phyloP scores from a whole-genome alignment of 2,888 invertebrate species.

The Ecliptopera silaceata region DNA sequence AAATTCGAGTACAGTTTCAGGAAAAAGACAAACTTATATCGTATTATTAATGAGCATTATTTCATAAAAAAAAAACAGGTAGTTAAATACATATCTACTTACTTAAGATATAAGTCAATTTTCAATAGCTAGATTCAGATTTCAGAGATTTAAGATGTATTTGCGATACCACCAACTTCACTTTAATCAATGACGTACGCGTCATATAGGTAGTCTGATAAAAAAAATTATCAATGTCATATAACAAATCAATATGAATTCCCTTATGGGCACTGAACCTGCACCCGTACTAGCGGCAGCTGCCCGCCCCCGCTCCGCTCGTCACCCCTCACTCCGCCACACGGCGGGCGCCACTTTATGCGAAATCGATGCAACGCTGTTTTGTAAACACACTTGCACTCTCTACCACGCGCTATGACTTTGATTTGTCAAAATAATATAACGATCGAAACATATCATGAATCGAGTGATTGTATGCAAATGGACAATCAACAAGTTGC shows the following conservation, averaged over 20 bases:
- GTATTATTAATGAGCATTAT: too few species aligned
- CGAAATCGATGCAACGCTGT: conserved; percentile 81
- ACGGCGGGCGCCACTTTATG: conserved; percentile 63
- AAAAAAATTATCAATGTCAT: not conserved
- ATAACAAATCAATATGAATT: conserved; percentile 9
- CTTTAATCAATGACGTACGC: too few species aligned
- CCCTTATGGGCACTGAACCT: conserved; percentile 24
- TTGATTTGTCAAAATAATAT: not conserved
- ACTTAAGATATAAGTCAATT: too few species aligned
- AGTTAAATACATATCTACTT: too few species aligned
- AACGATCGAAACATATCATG: too few species aligned
- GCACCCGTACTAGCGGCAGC: conserved; percentile 16
- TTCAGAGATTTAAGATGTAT: too few species aligned
- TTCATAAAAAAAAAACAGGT: too few species aligned
- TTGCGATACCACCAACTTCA: too few species aligned
- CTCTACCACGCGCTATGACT: conserved; percentile 16
- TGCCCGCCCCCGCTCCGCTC: conserved; percentile 34
- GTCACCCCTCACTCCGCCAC: conserved; percentile 31
- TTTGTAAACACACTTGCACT: conserved; percentile 78
- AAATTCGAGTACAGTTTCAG: too few species aligned
- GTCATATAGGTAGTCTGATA: too few species aligned
- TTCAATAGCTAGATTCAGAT: too few species aligned
- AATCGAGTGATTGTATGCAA: not conserved
- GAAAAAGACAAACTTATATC: too few species aligned
- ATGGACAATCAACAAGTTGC: conserved; percentile 50